phyloP scores from a whole-genome alignment of 2,888 invertebrate genomes.

The Coleophora deauratella region DNA sequence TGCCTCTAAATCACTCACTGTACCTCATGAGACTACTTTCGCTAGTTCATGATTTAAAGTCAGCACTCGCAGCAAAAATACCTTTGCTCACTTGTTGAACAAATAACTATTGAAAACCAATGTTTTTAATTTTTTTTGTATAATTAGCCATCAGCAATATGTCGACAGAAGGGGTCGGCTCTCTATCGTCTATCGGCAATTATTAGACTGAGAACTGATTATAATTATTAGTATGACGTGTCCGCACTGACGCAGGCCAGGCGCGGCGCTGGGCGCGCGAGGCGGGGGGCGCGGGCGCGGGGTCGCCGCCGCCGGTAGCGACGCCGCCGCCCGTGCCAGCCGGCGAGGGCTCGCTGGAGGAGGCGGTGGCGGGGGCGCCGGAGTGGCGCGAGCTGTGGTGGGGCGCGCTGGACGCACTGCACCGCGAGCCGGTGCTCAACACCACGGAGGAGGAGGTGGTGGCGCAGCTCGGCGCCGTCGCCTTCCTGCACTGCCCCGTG shows the following conservation, averaged over 20 bases:
- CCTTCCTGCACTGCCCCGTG: slow-evolving; percentile 87
- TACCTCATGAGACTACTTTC: too few relatives aligned
- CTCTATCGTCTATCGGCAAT: too few relatives aligned
- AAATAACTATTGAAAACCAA: too few relatives aligned
- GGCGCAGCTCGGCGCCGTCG: slow-evolving; percentile 84
- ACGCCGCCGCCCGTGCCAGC: neutral
- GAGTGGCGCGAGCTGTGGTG: slow-evolving; percentile 79
- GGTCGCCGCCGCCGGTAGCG: slow-evolving; percentile 16
- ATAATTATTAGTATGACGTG: neutral
- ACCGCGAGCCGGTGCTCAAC: slow-evolving; percentile 75
- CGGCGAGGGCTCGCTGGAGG: slow-evolving; percentile 22
- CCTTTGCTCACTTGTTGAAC: too few relatives aligned
- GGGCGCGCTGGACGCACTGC: slow-evolving; percentile 58
- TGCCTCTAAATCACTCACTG: too few relatives aligned
- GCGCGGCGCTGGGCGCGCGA: neutral
- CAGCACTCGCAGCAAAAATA: too few relatives aligned
- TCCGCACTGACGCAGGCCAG: neutral
- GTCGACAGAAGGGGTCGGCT: too few relatives aligned
- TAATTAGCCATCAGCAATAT: too few relatives aligned
- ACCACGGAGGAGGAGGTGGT: slow-evolving; percentile 84
- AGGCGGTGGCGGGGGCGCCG: slow-evolving; percentile 43
- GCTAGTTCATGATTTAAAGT: too few relatives aligned
- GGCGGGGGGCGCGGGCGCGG: slow-evolving; percentile 10
- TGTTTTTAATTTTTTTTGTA: too few relatives aligned
- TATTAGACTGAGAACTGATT: too few relatives aligned